These are phyloP conservation scores for Cydia fagiglandana DNA, from an alignment of 1,140 invertebrate species.

Conservation along the genomic window DNA sequence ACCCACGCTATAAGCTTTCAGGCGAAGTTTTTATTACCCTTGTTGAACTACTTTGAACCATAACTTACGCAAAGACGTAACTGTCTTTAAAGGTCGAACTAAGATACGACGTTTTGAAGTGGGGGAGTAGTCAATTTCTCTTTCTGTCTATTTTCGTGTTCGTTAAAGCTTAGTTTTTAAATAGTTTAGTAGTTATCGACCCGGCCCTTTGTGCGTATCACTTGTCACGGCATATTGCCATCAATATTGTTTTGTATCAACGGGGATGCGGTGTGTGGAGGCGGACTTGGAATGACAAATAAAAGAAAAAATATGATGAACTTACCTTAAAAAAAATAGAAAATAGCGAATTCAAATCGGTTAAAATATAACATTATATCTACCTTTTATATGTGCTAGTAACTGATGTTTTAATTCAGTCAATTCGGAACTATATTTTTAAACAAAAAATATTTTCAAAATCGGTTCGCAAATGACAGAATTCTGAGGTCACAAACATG, in stretches of 20 bases:
- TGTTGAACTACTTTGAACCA: not conserved
- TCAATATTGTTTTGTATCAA: slow-evolving; percentile 64
- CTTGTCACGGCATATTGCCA: slow-evolving; percentile 73
- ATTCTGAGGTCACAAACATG: too few relatives aligned
- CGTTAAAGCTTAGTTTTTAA: slow-evolving; percentile 32
- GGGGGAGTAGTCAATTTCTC: not conserved
- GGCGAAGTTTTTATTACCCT: not conserved
- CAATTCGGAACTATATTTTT: too few relatives aligned
- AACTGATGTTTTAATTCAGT: too few relatives aligned
- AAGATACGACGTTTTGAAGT: not conserved
- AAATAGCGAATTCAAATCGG: too few relatives aligned
- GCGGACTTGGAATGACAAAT: slow-evolving; percentile 6
- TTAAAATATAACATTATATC: too few relatives aligned
- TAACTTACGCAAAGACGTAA: not conserved
- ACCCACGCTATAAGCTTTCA: not conserved
- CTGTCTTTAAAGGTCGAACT: not conserved
- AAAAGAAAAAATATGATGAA: too few relatives aligned
- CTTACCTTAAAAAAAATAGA: too few relatives aligned
- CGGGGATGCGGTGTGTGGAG: slow-evolving; percentile 44
- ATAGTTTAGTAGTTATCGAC: slow-evolving; percentile 54
- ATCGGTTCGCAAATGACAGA: too few relatives aligned
- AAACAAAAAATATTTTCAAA: too few relatives aligned
- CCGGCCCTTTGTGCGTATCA: slow-evolving; percentile 51
- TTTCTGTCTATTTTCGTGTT: slow-evolving; percentile 18
- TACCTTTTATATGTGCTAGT: too few relatives aligned